phyloP scores from a whole-genome alignment of 1,140 invertebrate genomes.

The Hylaeus anthracinus region DNA sequence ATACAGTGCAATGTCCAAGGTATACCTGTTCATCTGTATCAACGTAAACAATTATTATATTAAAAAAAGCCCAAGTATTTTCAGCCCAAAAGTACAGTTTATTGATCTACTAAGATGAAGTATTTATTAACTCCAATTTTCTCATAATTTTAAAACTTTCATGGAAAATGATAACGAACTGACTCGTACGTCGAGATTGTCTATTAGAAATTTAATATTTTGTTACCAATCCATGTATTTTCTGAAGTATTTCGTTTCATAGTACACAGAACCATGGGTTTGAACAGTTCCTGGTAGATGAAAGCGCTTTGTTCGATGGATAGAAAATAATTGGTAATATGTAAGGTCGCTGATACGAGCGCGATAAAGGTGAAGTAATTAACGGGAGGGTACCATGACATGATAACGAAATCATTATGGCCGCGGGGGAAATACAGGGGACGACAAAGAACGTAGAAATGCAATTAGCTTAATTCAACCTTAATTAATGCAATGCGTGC shows the following conservation, averaged over 20 bases:
- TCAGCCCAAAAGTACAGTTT: too few relatives aligned
- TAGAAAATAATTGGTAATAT: constrained; percentile 18
- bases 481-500: constrained; percentile 72
- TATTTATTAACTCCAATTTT: too few relatives aligned
- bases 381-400: constrained; percentile 24
- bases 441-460: constrained; percentile 30
- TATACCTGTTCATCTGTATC: too few relatives aligned
- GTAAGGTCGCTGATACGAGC: constrained; percentile 7
- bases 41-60: too few relatives aligned
- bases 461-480: constrained; percentile 67
- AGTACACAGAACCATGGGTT: not conserved
- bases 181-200: too few relatives aligned
- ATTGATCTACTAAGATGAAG: too few relatives aligned
- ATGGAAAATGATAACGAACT: too few relatives aligned
- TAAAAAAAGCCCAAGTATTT: too few relatives aligned
- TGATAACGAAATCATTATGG: constrained; percentile 40
- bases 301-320: constrained; percentile 7
- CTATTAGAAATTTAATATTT: too few relatives aligned
- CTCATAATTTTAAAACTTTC: too few relatives aligned
- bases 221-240: too few relatives aligned
- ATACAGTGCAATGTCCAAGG: too few relatives aligned
- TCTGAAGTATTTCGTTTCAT: not conserved
- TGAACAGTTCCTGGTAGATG: not conserved
- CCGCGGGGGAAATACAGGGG: constrained; percentile 38
- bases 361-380: constrained; percentile 57